These are phyloP conservation scores for Microplitis mediator DNA, from an alignment of 1,140 invertebrate genomes.

Conservation along the genomic window DNA sequence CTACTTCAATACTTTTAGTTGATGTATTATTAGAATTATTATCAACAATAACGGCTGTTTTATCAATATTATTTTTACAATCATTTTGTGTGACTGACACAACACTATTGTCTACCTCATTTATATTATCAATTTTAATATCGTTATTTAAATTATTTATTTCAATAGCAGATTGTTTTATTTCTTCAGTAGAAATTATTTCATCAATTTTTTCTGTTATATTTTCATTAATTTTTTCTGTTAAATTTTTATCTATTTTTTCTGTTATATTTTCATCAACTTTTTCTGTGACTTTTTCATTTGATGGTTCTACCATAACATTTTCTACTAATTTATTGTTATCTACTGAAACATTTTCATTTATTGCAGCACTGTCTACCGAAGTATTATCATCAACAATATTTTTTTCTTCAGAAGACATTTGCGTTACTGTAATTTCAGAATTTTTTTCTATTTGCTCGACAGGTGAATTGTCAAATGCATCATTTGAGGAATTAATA, in stretches of 20 bases:
- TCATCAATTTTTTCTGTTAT: constrained; percentile 1
- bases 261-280: background rate
- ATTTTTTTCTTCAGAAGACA: no score
- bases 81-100: background rate
- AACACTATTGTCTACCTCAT: background rate
- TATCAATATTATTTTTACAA: background rate
- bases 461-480: no score
- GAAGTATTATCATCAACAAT: no score
- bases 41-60: constrained; percentile 17
- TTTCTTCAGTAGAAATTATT: background rate
- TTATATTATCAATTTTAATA: no score
- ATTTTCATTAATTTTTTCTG: constrained; percentile 8
- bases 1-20: constrained; percentile 24
- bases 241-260: background rate
- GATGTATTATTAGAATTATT: constrained; percentile 13
- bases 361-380: no score
- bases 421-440: no score
- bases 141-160: no score
- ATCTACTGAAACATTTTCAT: no score
- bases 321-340: no score
- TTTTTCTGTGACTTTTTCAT: background rate
- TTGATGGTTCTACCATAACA: background rate
- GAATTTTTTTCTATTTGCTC: no score
- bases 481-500: no score
- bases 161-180: no score